phyloP scores from a whole-genome alignment of 2,888 invertebrate genomes.

The Frankliniella intonsa region DNA sequence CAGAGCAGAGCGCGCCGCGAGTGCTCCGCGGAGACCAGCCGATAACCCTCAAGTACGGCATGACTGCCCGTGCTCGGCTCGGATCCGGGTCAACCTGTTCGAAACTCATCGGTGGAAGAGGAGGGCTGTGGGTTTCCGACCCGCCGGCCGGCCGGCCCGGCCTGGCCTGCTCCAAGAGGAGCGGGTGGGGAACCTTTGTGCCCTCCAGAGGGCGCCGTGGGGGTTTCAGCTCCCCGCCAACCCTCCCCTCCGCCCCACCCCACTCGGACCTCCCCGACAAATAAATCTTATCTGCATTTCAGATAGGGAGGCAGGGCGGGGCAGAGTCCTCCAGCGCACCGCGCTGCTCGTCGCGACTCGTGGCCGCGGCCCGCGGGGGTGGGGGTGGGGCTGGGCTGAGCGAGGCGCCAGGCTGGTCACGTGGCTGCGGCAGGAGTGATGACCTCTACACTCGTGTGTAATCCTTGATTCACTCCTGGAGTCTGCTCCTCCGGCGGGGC shows the following conservation, averaged over 20 bases:
- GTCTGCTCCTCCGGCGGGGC: background rate
- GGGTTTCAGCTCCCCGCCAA: background rate
- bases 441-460: background rate
- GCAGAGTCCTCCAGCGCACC: background rate
- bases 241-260: background rate
- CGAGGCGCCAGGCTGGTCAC: background rate
- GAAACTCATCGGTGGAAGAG: background rate
- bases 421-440: background rate
- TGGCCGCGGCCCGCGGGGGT: background rate
- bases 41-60: no score
- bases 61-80: no score
- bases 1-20: no score
- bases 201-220: background rate
- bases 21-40: no score
- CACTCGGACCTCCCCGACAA: background rate
- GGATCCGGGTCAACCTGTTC: background rate
- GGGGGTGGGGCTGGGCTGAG: background rate
- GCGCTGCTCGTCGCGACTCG: background rate
- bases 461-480: background rate
- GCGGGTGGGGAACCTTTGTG: background rate
- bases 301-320: background rate
- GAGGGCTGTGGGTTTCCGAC: conserved; percentile 1
- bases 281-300: conserved; percentile 11
- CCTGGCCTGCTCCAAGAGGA: background rate
- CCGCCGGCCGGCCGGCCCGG: no score